These are phyloP conservation scores for Malurus leucopterus DNA, from an alignment of 2,797 vertebrate genomes.

Conservation along the genomic window DNA sequence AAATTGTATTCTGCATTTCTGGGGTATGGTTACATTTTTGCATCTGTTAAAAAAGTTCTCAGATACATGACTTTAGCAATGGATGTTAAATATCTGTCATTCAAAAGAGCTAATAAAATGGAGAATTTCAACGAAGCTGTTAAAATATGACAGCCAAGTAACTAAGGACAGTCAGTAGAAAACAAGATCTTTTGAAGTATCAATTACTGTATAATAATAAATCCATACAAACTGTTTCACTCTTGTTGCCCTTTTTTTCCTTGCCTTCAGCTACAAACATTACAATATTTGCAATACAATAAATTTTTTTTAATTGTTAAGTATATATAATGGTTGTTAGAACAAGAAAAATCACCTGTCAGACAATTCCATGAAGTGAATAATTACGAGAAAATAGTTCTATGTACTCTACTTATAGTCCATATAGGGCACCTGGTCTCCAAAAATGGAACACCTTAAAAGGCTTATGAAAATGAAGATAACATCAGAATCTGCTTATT, in stretches of 20 bases:
- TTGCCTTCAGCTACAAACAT: neutral
- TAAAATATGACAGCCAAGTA: neutral
- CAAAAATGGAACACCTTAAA: neutral
- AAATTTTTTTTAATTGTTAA: neutral
- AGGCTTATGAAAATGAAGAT: neutral
- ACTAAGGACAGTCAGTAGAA: neutral
- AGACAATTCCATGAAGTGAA: neutral
- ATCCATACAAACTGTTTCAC: neutral
- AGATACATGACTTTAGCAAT: neutral
- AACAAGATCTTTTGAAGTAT: neutral
- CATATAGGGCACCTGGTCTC: neutral
- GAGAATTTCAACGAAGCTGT: neutral
- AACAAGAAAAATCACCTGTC: neutral
- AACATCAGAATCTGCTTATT: neutral
- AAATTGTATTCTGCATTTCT: neutral
- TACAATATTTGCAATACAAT: neutral
- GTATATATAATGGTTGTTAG: neutral
- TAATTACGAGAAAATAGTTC: neutral
- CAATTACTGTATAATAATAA: neutral
- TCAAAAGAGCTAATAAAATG: neutral
- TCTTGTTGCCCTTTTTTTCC: neutral
- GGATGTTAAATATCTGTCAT: neutral
- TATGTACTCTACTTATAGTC: accelerated
- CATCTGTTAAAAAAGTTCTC: neutral
- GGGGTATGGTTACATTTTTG: neutral